phyloP scores from a whole-genome alignment of 2,113 vertebrate species.

The Rhineura floridana region DNA sequence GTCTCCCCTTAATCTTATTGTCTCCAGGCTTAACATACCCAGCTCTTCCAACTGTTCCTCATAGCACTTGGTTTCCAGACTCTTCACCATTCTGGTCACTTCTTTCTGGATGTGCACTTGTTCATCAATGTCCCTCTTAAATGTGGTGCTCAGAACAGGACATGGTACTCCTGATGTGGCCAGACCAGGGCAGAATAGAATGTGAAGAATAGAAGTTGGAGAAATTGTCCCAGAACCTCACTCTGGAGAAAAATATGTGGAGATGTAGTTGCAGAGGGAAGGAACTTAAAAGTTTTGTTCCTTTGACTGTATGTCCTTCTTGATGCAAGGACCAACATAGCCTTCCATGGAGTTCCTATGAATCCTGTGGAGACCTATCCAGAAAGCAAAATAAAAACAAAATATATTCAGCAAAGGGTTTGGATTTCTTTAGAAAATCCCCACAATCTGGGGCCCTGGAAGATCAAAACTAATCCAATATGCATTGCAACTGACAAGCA shows the following conservation, averaged over 20 bases:
- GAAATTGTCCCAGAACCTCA: background rate
- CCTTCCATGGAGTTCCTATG: slow-evolving; percentile 17
- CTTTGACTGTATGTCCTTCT: background rate
- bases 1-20: too few species aligned
- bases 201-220: background rate
- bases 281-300: slow-evolving; percentile 22
- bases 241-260: background rate
- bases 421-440: background rate
- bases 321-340: background rate
- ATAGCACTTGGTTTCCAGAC: background rate
- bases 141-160: background rate
- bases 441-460: background rate
- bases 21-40: background rate
- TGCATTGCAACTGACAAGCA: background rate
- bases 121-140: background rate
- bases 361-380: background rate
- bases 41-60: background rate
- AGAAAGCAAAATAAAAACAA: background rate
- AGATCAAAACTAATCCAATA: background rate
- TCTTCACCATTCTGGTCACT: background rate
- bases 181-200: background rate
- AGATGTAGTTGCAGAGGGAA: background rate
- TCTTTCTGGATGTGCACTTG: background rate
- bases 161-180: background rate
- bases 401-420: background rate